Base-by-base conservation (phyloP, 2,113 vertebrate species). In the Shinisaurus crocodilurus region DNA sequence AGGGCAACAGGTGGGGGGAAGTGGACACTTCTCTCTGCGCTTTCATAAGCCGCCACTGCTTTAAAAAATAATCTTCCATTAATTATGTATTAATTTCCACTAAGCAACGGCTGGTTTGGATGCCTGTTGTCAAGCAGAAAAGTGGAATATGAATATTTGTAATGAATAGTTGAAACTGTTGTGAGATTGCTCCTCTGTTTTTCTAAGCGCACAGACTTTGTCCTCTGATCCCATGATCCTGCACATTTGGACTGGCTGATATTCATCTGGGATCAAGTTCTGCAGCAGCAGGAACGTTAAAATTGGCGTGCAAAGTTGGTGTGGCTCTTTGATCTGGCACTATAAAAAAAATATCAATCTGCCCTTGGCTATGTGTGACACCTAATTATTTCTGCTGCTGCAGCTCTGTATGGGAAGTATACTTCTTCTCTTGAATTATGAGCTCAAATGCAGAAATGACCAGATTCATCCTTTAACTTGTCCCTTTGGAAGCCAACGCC, bases 401-500 rank as follows among this genome's bases (percentile, higher is more conserved):
- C 32, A 54, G 75, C 18, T 72, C 45, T 34, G 15, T 23, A 37
- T 2, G 1, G 23, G 40, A 48, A 7, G 48, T 4, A 75, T 65
- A 13, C 7, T 23, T 12, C 65, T 45, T 27, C 16, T 45, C 74
- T 74, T 90, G 45, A 60, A 81, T 90, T 75, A 43, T 37, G 4
- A 89, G 10, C 5, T 89, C 27, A 32, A 8, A 13, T 67, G 70
- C 83, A 45, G 25, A 16, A 48, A 82, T 45, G 27, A 15, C 0
- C 48, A 85, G 37, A 85, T 84, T 86, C 27, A 82, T 20, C 40
- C 8, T 37, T 60, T 87, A 32, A 16, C 29, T 29, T 77, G 32
- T 80, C 16, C 8, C 16, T 50, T 72, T 0, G 0, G 54, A 70
- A 86, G 40, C 60, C 29, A 86, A 82, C 3, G 3, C 13, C 1